Evolutionary conservation across 2,113 vertebrate genomes (phyloP).

Genomic region (Arvicanthis niloticus): DNA sequence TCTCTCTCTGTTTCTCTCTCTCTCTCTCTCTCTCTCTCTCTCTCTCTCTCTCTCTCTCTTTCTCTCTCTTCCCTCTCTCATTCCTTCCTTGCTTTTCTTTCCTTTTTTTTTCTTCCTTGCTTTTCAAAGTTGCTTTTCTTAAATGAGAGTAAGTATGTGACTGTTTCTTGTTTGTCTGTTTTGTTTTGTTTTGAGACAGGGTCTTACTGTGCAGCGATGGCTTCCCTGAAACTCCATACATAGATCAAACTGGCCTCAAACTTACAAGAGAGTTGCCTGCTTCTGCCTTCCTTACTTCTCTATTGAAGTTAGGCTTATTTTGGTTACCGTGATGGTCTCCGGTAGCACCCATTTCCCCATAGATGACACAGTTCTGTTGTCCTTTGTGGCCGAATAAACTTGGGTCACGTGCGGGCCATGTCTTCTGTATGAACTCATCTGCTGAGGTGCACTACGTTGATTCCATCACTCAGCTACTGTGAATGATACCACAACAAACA

Average conservation of each 20-base stretch:
- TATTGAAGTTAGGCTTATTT: not conserved
- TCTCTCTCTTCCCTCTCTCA: fast-evolving
- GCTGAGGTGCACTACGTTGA: not conserved
- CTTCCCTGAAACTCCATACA: not conserved
- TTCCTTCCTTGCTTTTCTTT: too few relatives aligned
- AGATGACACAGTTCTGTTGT: not conserved
- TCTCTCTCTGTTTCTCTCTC: not conserved
- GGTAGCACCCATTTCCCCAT: not conserved
- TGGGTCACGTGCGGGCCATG: not conserved
- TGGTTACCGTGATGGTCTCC: not conserved
- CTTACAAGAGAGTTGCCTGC: not conserved
- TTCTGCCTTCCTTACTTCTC: not conserved
- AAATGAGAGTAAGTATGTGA: not conserved
- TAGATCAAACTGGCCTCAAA: not conserved
- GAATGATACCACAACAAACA: not conserved
- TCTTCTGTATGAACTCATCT: not conserved
- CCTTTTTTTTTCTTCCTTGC: too few relatives aligned
- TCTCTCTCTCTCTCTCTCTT: too few relatives aligned
- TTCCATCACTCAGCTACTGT: not conserved
- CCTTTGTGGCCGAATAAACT: not conserved
- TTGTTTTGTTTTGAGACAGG: not conserved
- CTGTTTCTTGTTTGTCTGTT: not conserved
- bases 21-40: too few relatives aligned
- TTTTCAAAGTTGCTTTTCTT: not conserved
- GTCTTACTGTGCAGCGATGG: not conserved